phyloP scores from a whole-genome alignment of 2,888 invertebrate species.

The Julus scandinavius region DNA sequence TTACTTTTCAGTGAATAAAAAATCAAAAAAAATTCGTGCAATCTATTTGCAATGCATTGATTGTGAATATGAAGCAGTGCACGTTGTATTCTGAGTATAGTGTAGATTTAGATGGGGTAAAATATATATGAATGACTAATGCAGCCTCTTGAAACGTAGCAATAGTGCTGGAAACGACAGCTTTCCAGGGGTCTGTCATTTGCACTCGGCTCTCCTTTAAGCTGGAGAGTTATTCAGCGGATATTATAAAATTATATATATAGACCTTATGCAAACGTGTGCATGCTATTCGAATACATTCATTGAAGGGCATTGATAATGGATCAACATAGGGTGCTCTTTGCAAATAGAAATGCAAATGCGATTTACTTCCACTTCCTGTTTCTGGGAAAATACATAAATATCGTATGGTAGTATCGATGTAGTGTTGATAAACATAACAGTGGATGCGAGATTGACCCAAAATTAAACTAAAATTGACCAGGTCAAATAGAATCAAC shows the following conservation, averaged over 20 bases:
- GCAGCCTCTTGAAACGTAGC: slow-evolving; percentile 5
- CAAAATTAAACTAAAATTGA: not conserved
- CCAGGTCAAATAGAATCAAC: too few species aligned
- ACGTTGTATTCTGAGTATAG: not conserved
- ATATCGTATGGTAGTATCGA: not conserved
- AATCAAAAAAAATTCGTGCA: not conserved
- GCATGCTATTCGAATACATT: not conserved
- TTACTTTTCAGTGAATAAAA: not conserved
- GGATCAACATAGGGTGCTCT: slow-evolving; percentile 25
- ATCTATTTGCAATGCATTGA: slow-evolving; percentile 2
- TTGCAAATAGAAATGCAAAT: slow-evolving; percentile 13
- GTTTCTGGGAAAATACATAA: not conserved
- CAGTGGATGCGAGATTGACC: not conserved
- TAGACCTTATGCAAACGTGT: slow-evolving; percentile 33
- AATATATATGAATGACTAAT: slow-evolving; percentile 33
- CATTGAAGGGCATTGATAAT: slow-evolving; percentile 25
- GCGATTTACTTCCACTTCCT: slow-evolving; percentile 15
- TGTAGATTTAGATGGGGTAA: not conserved
- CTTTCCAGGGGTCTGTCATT: slow-evolving; percentile 33
- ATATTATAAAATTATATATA: slow-evolving; percentile 33
- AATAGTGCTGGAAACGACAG: slow-evolving; percentile 25
- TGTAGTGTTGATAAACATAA: not conserved
- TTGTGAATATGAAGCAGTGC: not conserved
- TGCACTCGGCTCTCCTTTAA: slow-evolving; percentile 26
- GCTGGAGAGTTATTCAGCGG: slow-evolving; percentile 18